Evolutionary conservation across 1,140 invertebrate genomes (phyloP).

Genomic region (Solenopsis fugax): DNA sequence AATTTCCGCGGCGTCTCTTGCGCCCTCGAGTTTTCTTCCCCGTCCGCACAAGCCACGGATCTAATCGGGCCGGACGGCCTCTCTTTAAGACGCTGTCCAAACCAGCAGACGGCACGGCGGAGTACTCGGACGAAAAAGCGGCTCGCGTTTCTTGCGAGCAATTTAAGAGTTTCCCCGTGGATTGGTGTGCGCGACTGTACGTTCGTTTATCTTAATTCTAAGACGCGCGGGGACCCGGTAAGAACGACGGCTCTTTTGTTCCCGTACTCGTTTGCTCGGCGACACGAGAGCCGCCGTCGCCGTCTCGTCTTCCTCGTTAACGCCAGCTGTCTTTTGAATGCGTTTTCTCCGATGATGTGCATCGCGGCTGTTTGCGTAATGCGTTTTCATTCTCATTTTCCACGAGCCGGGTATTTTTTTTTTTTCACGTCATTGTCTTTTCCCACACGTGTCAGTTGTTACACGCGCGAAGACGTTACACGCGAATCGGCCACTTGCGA

Average conservation of each 20-base stretch:
- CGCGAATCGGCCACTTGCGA: conserved; percentile 18
- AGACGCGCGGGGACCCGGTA: background rate
- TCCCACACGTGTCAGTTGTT: conserved; percentile 14
- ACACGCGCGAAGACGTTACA: background rate
- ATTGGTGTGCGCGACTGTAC: conserved; percentile 48
- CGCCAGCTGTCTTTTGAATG: conserved; percentile 44
- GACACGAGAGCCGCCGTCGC: background rate
- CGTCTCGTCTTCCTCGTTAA: conserved; percentile 37
- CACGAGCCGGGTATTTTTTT: background rate
- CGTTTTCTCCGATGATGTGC: conserved; percentile 36
- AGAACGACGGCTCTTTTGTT: conserved; percentile 34
- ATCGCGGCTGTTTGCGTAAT: background rate
- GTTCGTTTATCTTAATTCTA: conserved; percentile 67
- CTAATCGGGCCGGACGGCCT: conserved; percentile 53
- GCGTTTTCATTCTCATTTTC: background rate
- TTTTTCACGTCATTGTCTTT: conserved; percentile 2
- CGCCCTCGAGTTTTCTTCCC: conserved; percentile 51
- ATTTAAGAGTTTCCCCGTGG: conserved; percentile 42
- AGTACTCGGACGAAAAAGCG: conserved; percentile 37
- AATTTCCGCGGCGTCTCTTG: conserved; percentile 39
- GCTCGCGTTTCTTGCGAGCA: conserved; percentile 35
- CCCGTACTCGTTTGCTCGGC: background rate
- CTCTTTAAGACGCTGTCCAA: conserved; percentile 38
- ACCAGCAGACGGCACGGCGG: conserved; percentile 37
- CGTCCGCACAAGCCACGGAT: conserved; percentile 22